Evolutionary conservation across 2,888 invertebrate genomes (phyloP), one percentile per base, ranked within the genome.

Genomic region (Petrophora chlorosata): DNA sequence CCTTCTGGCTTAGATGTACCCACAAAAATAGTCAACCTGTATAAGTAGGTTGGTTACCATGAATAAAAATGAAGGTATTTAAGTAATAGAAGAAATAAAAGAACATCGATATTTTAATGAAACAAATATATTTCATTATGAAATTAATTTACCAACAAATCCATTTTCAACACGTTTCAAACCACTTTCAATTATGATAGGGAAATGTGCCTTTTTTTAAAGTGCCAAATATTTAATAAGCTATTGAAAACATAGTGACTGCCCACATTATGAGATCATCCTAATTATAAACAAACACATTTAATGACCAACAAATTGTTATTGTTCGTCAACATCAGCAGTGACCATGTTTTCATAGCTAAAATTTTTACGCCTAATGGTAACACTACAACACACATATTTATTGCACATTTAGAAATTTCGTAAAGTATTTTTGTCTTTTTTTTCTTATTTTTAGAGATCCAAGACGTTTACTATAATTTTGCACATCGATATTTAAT

Each of bases 351-450:
- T 78, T 77, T 73, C 70, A 64, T 63, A 76, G 80, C 78, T 77
- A 70, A 81, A 76, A 78, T 71, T 84, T 85, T 86, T 86, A 89
- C 81, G 85, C 89, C 88, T 89, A 89, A 89, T 80, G 86, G 87
- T 88, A 89, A 89, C 85, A 89, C 91, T 91, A 90, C 90, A 85
- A 90, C 90, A 90, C 90, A 90, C 90, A 90, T 86, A 89, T 85
- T 90, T 90, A 90, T 90, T 90, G 90, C 91, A 91, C 91, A 90
- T 90, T 90, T 88, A 91, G 90, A 90, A 90, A 87, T 86, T 90
- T 87, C 79, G 77, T 88, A 88, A 90, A 88, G 83, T 90, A 79
- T 89, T 88, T 88, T 89, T 89, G 83, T 86, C 82, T 86, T 88
- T 90, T 89, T 87, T 86, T 85, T 79, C 79, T 85, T 82, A 85